Evolutionary conservation across 1,140 invertebrate genomes (phyloP), one percentile per base, ranked within the genome.

Genomic region (Drosophila kohkoa): DNA sequence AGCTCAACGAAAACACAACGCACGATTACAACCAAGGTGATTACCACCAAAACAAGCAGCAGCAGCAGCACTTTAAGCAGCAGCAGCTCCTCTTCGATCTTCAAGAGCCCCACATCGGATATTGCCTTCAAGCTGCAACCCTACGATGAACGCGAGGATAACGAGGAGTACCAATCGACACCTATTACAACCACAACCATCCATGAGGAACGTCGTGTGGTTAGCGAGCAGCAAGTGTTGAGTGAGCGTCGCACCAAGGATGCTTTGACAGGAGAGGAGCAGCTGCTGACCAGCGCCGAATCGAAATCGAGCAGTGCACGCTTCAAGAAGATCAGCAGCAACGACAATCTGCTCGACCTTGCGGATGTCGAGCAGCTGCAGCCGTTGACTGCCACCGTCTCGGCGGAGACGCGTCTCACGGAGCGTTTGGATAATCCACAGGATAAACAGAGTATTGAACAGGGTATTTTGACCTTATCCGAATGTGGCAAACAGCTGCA

Each of bases 381-480:
- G 75, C 90, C 90, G 79, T 81, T 92, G 86, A 91, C 91, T 82
- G 88, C 89, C 86, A 92, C 88, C 76, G 89, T 91, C 59, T 79
- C 74, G 59, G 88, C 89, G 65, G 91, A 92, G 78, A 78, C 88
- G 74, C 71, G 88, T 71, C 70, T 92, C 54, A 83, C 73, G 78
- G 91, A 92, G 77, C 75, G 90, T 32, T 72, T 86, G 68, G 76
- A 90, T 7, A 79, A 83, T 81, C 91, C 91, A 83, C 90, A 81
- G 77, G 91, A 92, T 92, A 92, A 80, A 85, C 91, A 92, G 87
- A 92, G 88, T 92, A 92, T 92, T 85, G 88, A 82, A 60, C 69
- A 74, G 66, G 91, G 91, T 92, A 92, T 78, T 81, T 77, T 92
- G 90, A 92, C 86, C 77, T 82, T 92, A 92, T 92, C 91, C 78